Base-by-base conservation (phyloP, 2,797 vertebrate species). In the Sparidentex hasta region DNA sequence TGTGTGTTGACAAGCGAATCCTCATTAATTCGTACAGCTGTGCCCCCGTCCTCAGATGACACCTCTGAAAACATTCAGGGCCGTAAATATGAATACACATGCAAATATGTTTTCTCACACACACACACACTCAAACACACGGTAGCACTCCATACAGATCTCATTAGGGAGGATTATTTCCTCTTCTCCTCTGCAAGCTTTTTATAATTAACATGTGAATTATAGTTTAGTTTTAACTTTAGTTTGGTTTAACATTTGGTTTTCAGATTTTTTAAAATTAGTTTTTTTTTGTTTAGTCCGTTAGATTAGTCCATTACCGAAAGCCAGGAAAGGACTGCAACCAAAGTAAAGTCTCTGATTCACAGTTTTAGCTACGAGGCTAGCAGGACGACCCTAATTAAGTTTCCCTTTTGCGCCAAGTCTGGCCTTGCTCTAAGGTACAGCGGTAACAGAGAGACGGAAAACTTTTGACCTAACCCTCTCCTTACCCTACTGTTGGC, bases 1-100 rank as follows among this genome's bases (percentile, higher is more conserved):
- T 44, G 59, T 68, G 62, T 76, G 62, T 65, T 74, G 65, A 62
- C 44, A 55, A 82, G 63, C 59, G 78, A 74, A 58, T 41, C 52
- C 85, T 89, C 71, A 87, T 92, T 91, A 87, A 78, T 78, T 44
- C 48, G 80, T 79, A 38, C 91, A 89, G 90, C 84, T 89, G 90
- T 57, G 87, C 13, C 65, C 70, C 68, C 48, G 74, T 88, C 86
- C 84, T 88, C 72, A 83, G 41, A 64, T 85, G 59, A 75, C 74
- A 56, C 66, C 50, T 75, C 16, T 41, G 11, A 59, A 63, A 59
- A 48, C 74, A 75, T 56, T 12, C 51, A 74, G 61, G 12, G 18
- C 43, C 20, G 57, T 75, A 78, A 83, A 82, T 69, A 74, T 47
- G 38, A 64, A 62, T 38, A 59, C 69, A 62, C 41, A 59, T 59